These are phyloP conservation scores for Chloroceryle aenea DNA, from an alignment of 2,113 vertebrate genomes.

Conservation along the genomic window DNA sequence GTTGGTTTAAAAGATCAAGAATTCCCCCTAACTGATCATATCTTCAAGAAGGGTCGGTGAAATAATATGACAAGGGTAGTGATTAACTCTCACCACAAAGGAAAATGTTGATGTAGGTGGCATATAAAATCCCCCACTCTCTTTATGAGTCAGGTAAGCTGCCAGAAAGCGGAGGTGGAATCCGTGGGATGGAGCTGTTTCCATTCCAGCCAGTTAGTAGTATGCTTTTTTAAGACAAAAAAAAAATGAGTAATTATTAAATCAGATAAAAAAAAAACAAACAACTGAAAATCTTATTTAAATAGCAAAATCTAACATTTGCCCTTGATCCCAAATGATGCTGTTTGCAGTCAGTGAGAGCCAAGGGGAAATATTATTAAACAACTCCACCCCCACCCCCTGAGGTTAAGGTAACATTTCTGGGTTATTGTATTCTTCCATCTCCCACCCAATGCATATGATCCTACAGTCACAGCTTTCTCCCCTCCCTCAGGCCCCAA, in stretches of 20 bases:
- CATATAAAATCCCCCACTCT: constrained; percentile 27
- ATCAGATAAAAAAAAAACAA: not conserved
- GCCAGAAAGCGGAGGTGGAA: constrained; percentile 49
- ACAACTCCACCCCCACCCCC: not conserved
- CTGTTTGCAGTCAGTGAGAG: not conserved
- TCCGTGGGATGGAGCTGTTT: constrained; percentile 35
- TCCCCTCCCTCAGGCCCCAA: not conserved
- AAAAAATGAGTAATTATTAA: not conserved
- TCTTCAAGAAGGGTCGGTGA: constrained; percentile 7
- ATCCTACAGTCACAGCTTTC: constrained; percentile 16
- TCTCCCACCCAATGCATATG: not conserved
- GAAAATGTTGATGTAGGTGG: constrained; percentile 64
- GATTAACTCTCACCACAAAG: constrained; percentile 67
- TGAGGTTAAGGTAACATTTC: not conserved
- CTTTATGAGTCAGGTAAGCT: constrained; percentile 69
- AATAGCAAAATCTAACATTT: not conserved
- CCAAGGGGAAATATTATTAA: constrained; percentile 12
- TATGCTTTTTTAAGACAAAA: not conserved
- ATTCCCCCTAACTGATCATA: not conserved
- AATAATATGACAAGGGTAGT: constrained; percentile 58
- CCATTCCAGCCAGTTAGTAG: constrained; percentile 5
- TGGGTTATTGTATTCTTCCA: not conserved
- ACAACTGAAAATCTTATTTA: not conserved
- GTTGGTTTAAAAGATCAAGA: not conserved
- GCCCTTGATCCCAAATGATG: not conserved